Conservation (phyloP, 1,140 invertebrate species). For the Uloborus diversus region DNA sequence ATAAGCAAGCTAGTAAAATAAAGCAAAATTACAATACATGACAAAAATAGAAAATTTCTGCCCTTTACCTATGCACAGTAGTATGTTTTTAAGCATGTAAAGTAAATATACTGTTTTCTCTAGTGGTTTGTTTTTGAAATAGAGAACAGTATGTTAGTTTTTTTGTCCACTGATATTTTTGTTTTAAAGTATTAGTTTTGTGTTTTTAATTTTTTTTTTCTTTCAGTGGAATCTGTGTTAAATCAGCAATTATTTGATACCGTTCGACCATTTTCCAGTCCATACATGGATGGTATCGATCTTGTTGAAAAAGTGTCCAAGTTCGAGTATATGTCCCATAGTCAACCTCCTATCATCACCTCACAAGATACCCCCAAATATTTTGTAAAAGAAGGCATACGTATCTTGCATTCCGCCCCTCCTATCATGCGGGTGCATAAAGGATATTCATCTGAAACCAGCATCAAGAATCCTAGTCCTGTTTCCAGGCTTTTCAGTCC, state of each 20-base stretch:
- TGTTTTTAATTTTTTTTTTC: slow-evolving; percentile 3
- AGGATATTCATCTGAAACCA: slow-evolving; percentile 24
- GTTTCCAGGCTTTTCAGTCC: slow-evolving; percentile 32
- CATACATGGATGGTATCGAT: slow-evolving; percentile 60
- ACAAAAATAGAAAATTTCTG: too few species aligned
- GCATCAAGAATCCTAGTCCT: slow-evolving; percentile 30
- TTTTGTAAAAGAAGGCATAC: slow-evolving; percentile 57
- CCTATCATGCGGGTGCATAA: slow-evolving; percentile 40
- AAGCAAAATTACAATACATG: too few species aligned
- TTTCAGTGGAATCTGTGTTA: slow-evolving; percentile 20
- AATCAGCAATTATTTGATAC: slow-evolving; percentile 7
- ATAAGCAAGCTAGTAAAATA: too few species aligned
- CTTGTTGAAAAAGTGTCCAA: slow-evolving; percentile 63
- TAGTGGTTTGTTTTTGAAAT: too few species aligned
- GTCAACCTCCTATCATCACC: slow-evolving; percentile 47
- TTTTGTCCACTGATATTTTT: too few species aligned
- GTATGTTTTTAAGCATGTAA: too few species aligned
- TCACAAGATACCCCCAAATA: slow-evolving; percentile 55
- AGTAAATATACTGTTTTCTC: too few species aligned
- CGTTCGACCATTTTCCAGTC: not conserved
- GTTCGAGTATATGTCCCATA: slow-evolving; percentile 61
- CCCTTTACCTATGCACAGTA: too few species aligned
- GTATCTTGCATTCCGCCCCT: slow-evolving; percentile 40
- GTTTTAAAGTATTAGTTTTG: too few species aligned
- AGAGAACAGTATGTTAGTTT: too few species aligned